Conservation (phyloP, 2,797 vertebrate species). For the Melopsittacus undulatus region DNA sequence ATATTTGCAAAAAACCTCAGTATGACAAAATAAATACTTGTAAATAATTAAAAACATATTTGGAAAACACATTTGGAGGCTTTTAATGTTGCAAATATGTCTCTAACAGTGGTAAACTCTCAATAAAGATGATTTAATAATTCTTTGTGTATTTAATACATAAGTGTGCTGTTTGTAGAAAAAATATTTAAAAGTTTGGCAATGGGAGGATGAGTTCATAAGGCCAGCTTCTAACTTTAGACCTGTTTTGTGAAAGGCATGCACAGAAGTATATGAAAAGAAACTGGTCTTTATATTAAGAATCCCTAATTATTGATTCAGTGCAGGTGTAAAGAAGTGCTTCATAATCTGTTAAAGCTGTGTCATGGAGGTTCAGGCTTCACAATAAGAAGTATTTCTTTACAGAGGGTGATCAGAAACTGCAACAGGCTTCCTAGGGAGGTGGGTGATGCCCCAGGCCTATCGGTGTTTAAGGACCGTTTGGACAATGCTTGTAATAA, state of each 20-base stretch:
- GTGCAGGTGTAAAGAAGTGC: not conserved
- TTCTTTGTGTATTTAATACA: not conserved
- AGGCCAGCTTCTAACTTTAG: not conserved
- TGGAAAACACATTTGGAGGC: not conserved
- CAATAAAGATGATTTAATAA: constrained; percentile 10
- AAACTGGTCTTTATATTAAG: not conserved
- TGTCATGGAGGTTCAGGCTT: not conserved
- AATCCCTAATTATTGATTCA: not conserved
- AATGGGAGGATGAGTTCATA: not conserved
- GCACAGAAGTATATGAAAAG: not conserved
- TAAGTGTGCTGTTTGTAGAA: not conserved
- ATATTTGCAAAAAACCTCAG: not conserved
- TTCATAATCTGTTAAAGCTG: not conserved
- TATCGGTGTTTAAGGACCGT: not conserved
- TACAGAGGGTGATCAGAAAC: not conserved
- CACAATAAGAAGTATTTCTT: not conserved
- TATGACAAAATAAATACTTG: constrained; percentile 52
- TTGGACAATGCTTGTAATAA: not conserved
- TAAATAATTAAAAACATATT: constrained; percentile 46
- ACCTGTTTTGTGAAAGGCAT: not conserved
- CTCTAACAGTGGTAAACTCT: not conserved
- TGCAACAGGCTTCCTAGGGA: not conserved
- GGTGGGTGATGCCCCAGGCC: not conserved
- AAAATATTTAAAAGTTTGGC: not conserved
- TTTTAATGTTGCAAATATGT: constrained; percentile 36